These are phyloP conservation scores for Lochmaea capreae DNA, from an alignment of 2,888 invertebrate genomes.

Conservation along the genomic window DNA sequence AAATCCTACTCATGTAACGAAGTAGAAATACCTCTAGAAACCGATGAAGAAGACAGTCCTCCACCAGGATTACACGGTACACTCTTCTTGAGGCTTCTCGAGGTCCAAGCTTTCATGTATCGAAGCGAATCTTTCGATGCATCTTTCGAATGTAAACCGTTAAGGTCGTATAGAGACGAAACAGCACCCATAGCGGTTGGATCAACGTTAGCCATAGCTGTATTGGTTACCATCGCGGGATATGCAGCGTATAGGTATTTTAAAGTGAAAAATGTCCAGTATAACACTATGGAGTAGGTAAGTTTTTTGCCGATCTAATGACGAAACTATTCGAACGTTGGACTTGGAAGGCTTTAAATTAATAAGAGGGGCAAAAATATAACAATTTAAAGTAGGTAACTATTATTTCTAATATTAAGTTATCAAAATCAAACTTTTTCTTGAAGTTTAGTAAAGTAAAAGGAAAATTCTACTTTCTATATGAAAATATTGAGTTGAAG, in stretches of 20 bases:
- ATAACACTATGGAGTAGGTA: slow-evolving; percentile 89
- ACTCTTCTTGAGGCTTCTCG: slow-evolving; percentile 58
- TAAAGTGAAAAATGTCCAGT: slow-evolving; percentile 91
- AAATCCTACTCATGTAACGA: slow-evolving; percentile 85
- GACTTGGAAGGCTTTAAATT: no score
- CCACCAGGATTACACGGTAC: slow-evolving; percentile 60
- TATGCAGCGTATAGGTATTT: slow-evolving; percentile 89
- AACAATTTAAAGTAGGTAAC: background rate
- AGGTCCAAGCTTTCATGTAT: slow-evolving; percentile 89
- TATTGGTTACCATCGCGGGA: slow-evolving; percentile 83
- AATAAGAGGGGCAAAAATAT: background rate
- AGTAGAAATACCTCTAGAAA: slow-evolving; percentile 72
- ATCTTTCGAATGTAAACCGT: slow-evolving; percentile 74
- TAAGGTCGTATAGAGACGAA: slow-evolving; percentile 75
- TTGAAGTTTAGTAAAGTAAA: no score
- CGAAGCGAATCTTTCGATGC: slow-evolving; percentile 79
- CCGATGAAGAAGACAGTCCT: slow-evolving; percentile 61
- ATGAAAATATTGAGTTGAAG: no score
- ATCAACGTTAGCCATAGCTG: slow-evolving; percentile 84
- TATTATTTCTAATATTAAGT: no score
- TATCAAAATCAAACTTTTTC: no score
- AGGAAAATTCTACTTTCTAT: no score
- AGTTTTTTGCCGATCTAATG: slow-evolving; percentile 11
- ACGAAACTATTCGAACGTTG: background rate
- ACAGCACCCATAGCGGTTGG: slow-evolving; percentile 88